Base-by-base conservation (phyloP, 2,797 vertebrate species). In the Stomatorhinus walkeri region DNA sequence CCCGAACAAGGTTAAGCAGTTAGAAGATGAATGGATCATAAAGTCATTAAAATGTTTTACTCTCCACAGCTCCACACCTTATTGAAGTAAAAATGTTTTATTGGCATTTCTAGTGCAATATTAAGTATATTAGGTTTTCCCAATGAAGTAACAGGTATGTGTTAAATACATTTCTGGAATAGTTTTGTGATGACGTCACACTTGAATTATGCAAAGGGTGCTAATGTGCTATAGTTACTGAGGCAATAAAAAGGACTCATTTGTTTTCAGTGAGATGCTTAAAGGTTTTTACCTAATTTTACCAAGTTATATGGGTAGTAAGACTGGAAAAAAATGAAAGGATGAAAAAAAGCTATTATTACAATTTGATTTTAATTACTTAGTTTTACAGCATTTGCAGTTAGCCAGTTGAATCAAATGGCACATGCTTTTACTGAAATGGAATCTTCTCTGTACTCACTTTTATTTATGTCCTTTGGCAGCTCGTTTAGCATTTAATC, bases 401-500 rank as follows among this genome's bases (percentile, higher is more conserved):
- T 48, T 43, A 83, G 46, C 28, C 79, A 0, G 16, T 48, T 36
- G 32, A 72, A 48, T 48, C n/a, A n/a, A 83, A 83, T 83, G 46
- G 40, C 10, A 12, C 40, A 43, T 85, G 6, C 54, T 85, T 64
- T 54, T 54, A 85, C 10, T 16, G 28, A 72, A 83, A 48, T 85
- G n/a, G 16, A 10, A 6, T 46, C 86, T 61, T 43, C 54, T 43
- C 54, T 61, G 91, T 90, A 89, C 88, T 59, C 52, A 91, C 91
- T 36, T 91, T 92, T 90, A 90, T 93, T 93, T 91, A 86, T 95
- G 92, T 94, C 94, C 94, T 93, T 93, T 93, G 95, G 94, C 93
- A 93, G 22, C 92, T 87, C 79, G 89, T 90, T 52, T 91, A 93
- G 90, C 92, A 91, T 91, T 90, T 88, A 90, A 90, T 61, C 87